phyloP scores from a whole-genome alignment of 1,140 invertebrate genomes.

The Drosophila azteca region DNA sequence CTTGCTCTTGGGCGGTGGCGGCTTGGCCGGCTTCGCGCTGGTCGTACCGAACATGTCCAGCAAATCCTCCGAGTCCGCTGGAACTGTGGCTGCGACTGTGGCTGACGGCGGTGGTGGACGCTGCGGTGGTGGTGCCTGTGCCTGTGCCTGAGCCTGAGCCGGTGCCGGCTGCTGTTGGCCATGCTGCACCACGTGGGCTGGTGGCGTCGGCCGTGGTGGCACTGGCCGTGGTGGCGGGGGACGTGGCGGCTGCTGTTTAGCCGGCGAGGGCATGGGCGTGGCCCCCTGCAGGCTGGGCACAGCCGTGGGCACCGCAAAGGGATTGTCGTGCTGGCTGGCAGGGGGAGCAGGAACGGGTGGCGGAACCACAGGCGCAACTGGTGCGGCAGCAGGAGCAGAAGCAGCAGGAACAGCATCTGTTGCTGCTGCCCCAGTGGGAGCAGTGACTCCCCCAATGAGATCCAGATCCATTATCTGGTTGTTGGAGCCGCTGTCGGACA shows the following conservation, averaged over 20 bases:
- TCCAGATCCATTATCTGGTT: conserved; percentile 68
- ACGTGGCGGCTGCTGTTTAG: conserved; percentile 69
- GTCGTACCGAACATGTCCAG: conserved; percentile 84
- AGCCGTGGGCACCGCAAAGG: conserved; percentile 69
- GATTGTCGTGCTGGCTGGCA: conserved; percentile 68
- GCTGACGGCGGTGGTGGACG: conserved; percentile 57
- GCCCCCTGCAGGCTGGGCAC: conserved; percentile 69
- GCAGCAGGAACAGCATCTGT: conserved; percentile 7
- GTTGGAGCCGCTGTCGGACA: conserved; percentile 80
- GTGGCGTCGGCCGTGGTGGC: conserved; percentile 83
- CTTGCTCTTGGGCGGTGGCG: conserved; percentile 85
- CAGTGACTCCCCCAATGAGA: conserved; percentile 33
- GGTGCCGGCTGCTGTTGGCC: conserved; percentile 27
- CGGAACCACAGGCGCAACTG: conserved; percentile 3
- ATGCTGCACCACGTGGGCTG: conserved; percentile 44
- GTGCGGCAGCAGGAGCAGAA: background rate
- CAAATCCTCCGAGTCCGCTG: conserved; percentile 73
- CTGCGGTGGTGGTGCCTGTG: conserved; percentile 61
- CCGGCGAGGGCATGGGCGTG: conserved; percentile 58
- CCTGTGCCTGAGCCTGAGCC: conserved; percentile 43
- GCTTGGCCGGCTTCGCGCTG: conserved; percentile 76
- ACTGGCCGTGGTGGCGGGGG: conserved; percentile 83
- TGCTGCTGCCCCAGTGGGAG: background rate
- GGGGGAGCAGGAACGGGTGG: conserved; percentile 10
- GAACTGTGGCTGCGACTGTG: conserved; percentile 15